Percentiles rank a stretch among this genome's conserved stretches.
Conservation (phyloP, 2,888 invertebrate genomes). For the Perizoma affinitatum region DNA sequence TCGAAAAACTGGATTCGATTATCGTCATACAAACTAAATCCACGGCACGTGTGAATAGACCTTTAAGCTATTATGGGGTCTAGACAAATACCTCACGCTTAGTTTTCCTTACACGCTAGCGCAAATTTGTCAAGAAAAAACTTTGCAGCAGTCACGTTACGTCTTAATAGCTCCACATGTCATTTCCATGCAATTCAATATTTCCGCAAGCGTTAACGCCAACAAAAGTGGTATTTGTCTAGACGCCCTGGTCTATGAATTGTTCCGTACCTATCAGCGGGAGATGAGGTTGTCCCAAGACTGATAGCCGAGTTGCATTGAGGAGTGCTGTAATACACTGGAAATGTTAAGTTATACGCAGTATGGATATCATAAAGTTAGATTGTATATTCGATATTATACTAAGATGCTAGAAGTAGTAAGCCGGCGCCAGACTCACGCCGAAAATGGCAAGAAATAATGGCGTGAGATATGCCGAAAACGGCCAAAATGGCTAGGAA, state of each 20-base stretch:
- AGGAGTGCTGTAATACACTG: slow-evolving; percentile 29
- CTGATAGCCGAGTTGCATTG: slow-evolving; percentile 36
- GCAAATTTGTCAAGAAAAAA: too few relatives aligned
- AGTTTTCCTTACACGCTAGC: too few relatives aligned
- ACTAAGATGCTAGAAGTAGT: slow-evolving; percentile 23
- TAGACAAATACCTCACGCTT: too few relatives aligned
- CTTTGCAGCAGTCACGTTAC: too few relatives aligned
- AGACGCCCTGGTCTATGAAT: slow-evolving; percentile 18
- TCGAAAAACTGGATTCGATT: too few relatives aligned
- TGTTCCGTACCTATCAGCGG: slow-evolving; percentile 34
- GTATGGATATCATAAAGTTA: slow-evolving; percentile 13
- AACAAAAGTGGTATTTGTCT: too few relatives aligned
- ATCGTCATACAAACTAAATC: too few relatives aligned
- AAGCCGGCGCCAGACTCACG: slow-evolving; percentile 4
- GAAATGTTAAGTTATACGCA: slow-evolving; percentile 16
- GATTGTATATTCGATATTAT: slow-evolving; percentile 27
- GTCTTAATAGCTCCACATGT: too few relatives aligned
- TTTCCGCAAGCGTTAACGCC: too few relatives aligned
- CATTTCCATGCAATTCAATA: too few relatives aligned
- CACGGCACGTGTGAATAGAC: too few relatives aligned
- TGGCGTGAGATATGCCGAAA: neutral
- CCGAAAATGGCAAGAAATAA: neutral
- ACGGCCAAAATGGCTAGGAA: neutral
- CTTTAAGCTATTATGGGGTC: too few relatives aligned
- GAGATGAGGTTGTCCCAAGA: slow-evolving; percentile 42